A percentile compares a stretch with the other conserved stretches of the same genome.
These are phyloP conservation scores for Meteorus colon DNA, from an alignment of 2,888 invertebrate genomes.

Conservation along the genomic window DNA sequence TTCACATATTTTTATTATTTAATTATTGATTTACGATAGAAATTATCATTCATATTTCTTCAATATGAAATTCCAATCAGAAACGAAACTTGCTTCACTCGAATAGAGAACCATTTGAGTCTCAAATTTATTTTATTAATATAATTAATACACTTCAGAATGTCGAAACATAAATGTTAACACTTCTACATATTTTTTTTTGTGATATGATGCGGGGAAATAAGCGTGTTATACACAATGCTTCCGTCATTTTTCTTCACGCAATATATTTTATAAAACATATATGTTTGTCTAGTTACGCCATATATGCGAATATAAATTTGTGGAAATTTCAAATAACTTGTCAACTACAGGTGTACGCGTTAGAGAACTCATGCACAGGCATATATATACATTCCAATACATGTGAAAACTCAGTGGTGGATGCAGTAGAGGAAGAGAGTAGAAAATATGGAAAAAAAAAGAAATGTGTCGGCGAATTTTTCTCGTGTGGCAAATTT, in stretches of 20 bases:
- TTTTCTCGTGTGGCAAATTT: conserved; percentile 33
- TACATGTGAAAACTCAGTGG: conserved; percentile 4
- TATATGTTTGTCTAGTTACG: conserved; percentile 19
- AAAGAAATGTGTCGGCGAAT: neutral
- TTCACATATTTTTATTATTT: too few relatives aligned
- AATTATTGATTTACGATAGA: too few relatives aligned
- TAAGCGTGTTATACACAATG: conserved; percentile 11
- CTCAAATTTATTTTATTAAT: neutral
- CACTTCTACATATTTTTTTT: neutral
- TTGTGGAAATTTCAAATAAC: conserved; percentile 56
- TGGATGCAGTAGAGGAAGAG: neutral
- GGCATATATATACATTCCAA: conserved; percentile 46
- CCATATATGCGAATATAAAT: conserved; percentile 48
- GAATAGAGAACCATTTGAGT: too few relatives aligned
- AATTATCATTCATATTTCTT: too few relatives aligned
- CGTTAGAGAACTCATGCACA: conserved; percentile 49
- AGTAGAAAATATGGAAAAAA: conserved; percentile 28
- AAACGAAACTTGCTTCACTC: too few relatives aligned
- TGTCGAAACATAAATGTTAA: neutral
- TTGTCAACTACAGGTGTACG: conserved; percentile 57
- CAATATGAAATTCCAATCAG: too few relatives aligned
- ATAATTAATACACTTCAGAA: neutral
- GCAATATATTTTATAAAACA: conserved; percentile 11
- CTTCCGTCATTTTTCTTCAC: neutral
- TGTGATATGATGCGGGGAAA: conserved; percentile 25